Percentiles rank a stretch among this genome's conserved stretches.
These are phyloP conservation scores for Schizaphis graminum DNA, from an alignment of 2,888 invertebrate genomes.

Conservation along the genomic window DNA sequence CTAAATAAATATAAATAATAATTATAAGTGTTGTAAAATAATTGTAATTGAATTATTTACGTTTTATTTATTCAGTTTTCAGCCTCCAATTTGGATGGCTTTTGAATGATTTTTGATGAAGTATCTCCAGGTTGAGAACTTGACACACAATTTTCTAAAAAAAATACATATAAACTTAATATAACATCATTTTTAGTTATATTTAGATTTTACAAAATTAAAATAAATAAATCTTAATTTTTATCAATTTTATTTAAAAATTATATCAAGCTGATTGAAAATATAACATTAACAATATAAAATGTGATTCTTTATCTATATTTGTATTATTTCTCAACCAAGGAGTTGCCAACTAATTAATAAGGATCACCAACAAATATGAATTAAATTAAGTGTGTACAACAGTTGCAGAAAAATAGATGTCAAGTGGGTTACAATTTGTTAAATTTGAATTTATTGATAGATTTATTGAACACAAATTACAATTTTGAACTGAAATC, in stretches of 20 bases:
- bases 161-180: neutral
- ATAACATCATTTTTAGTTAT: neutral
- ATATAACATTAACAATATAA: neutral
- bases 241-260: neutral
- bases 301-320: neutral
- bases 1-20: neutral
- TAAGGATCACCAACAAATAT: neutral
- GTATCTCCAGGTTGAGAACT: constrained; percentile 16
- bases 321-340: neutral
- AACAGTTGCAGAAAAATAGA: too few relatives aligned
- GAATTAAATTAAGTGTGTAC: too few relatives aligned
- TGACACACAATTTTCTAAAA: constrained; percentile 43
- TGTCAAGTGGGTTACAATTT: too few relatives aligned
- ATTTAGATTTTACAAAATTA: neutral
- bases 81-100: constrained; percentile 48
- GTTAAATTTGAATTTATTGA: too few relatives aligned
- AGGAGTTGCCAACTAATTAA: neutral
- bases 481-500: too few relatives aligned
- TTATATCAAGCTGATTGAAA: neutral
- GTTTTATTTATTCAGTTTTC: constrained; percentile 44
- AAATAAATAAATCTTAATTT: neutral
- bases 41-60: constrained; percentile 12
- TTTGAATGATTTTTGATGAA: constrained; percentile 49
- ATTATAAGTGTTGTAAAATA: neutral
- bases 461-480: too few relatives aligned